Evolutionary conservation across 1,140 invertebrate species (phyloP).

Genomic region (Oppia nitens): DNA sequence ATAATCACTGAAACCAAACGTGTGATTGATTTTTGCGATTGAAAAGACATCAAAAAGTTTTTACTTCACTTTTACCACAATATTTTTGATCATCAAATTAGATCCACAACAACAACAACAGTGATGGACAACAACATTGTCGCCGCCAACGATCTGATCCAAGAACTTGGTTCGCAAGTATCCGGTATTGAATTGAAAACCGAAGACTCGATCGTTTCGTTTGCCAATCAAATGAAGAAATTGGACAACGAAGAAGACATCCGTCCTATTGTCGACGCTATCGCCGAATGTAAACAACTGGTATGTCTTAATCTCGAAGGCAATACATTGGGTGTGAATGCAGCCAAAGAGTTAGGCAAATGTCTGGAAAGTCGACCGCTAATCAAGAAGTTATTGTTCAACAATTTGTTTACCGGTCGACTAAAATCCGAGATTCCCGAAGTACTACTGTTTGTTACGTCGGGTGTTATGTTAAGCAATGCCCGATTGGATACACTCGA

Average conservation of each 20-base stretch:
- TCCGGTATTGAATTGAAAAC: background rate
- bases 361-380: constrained; percentile 35
- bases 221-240: background rate
- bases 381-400: constrained; percentile 53
- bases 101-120: background rate
- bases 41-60: background rate
- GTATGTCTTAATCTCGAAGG: constrained; percentile 59
- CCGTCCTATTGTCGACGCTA: constrained; percentile 20
- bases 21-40: background rate
- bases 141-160: background rate
- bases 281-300: constrained; percentile 19
- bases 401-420: constrained; percentile 87
- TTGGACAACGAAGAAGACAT: constrained; percentile 16
- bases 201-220: background rate
- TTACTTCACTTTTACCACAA: background rate
- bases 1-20: background rate
- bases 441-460: constrained; percentile 60
- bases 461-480: constrained; percentile 57
- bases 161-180: background rate
- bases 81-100: background rate
- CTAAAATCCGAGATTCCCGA: constrained; percentile 87
- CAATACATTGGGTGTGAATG: constrained; percentile 77
- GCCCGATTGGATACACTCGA: constrained; percentile 69
- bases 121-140: background rate
- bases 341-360: constrained; percentile 63